These are phyloP conservation scores for Myiozetetes cayanensis DNA, from an alignment of 2,113 vertebrate genomes.

Conservation along the genomic window DNA sequence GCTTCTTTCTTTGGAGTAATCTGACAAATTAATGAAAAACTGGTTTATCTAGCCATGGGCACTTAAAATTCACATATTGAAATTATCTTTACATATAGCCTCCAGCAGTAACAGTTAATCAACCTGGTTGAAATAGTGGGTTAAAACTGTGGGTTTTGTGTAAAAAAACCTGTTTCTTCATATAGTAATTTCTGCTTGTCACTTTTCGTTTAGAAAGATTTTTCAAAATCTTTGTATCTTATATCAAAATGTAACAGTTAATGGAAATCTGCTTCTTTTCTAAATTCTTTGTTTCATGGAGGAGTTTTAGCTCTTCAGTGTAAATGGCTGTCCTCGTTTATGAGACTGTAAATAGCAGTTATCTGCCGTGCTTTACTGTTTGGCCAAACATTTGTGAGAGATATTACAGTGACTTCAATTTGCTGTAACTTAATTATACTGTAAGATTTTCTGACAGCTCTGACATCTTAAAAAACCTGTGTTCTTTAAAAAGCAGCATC, in stretches of 20 bases:
- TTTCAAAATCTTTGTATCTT: background rate
- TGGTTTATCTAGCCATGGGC: background rate
- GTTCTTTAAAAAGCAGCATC: background rate
- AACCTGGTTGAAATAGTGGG: background rate
- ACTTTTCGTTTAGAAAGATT: background rate
- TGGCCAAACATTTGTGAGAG: background rate
- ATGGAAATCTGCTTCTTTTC: background rate
- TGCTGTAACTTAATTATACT: background rate
- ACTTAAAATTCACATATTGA: background rate
- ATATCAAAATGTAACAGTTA: background rate
- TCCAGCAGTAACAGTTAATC: background rate
- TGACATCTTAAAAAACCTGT: background rate
- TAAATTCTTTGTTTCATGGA: background rate
- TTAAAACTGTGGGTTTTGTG: background rate
- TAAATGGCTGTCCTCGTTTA: background rate
- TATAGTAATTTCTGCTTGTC: background rate
- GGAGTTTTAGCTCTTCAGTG: background rate
- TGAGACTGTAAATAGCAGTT: background rate
- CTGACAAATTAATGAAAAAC: background rate
- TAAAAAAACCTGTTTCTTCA: background rate
- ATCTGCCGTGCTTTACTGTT: background rate
- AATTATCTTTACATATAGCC: background rate
- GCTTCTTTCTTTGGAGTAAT: background rate
- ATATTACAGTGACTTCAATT: background rate
- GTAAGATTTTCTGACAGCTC: background rate